phyloP scores from a whole-genome alignment of 2,888 invertebrate genomes.

The Quadroppia sp. region DNA sequence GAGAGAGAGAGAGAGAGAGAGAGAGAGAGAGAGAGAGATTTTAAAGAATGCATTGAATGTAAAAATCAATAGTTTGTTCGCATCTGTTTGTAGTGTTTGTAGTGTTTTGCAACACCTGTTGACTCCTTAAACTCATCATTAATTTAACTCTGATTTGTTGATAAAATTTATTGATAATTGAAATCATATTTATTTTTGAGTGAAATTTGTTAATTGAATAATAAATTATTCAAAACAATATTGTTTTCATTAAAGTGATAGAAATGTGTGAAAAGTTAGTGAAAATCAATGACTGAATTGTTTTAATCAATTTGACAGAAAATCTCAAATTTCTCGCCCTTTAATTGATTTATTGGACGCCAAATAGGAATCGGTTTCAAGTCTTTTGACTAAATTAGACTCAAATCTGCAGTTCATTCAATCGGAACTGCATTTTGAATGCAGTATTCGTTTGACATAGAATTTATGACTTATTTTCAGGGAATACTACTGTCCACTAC shows the following conservation, averaged over 20 bases:
- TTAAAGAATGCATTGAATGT: conserved; percentile 12
- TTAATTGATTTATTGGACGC: conserved; percentile 10
- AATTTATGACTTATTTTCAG: conserved; percentile 26
- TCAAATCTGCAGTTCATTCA: conserved; percentile 9
- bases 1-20: conserved; percentile 30
- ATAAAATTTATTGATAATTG: not conserved
- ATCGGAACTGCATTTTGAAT: not conserved
- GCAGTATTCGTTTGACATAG: not conserved
- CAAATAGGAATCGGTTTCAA: conserved; percentile 4
- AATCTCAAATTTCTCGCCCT: conserved; percentile 7
- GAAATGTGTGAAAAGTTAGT: not conserved
- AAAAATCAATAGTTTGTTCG: conserved; percentile 26
- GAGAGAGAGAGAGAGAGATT: too few species aligned
- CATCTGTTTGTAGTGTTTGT: conserved; percentile 27
- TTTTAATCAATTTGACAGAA: not conserved
- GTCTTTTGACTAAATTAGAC: conserved; percentile 13
- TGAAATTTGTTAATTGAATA: not conserved
- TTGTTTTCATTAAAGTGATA: not conserved
- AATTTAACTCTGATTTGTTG: conserved; percentile 10
- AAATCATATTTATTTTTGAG: not conserved
- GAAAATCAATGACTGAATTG: not conserved
- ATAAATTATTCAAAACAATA: not conserved
- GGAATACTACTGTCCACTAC: conserved; percentile 11
- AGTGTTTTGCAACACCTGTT: conserved; percentile 28
- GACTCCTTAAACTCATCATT: conserved; percentile 5